Percentiles rank a stretch among this genome's conserved stretches.
Evolutionary conservation across 2,797 vertebrate genomes (phyloP).

Genomic region (Lacerta bilineata): DNA sequence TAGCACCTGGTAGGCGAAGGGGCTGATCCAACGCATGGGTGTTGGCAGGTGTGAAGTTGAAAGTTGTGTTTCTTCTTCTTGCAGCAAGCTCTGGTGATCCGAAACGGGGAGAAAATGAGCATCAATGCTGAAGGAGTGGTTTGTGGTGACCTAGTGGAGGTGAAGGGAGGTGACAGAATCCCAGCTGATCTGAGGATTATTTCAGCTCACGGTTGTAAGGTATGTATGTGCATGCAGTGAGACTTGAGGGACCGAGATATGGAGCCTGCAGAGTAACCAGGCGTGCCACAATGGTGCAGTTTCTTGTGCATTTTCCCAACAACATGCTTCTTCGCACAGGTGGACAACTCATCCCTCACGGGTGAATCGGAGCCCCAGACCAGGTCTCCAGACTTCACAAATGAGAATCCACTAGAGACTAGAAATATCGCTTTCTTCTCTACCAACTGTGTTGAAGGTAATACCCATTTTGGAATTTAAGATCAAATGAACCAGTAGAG

Average conservation of each 20-base stretch:
- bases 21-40: background rate
- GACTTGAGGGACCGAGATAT: background rate
- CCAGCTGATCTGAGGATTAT: constrained; percentile 93
- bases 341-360: constrained; percentile 97
- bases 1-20: background rate
- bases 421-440: constrained; percentile 99
- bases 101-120: constrained; percentile 92
- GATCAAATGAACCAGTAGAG: background rate
- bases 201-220: constrained; percentile 95
- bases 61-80: constrained; percentile 13
- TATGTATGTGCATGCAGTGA: constrained; percentile 45
- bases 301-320: background rate
- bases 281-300: background rate
- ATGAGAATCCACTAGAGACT: constrained; percentile 95
- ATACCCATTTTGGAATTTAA: background rate
- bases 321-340: constrained; percentile 74
- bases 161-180: constrained; percentile 96
- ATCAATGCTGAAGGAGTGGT: constrained; percentile 95
- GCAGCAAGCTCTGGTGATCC: constrained; percentile 95
- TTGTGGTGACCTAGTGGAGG: constrained; percentile 93
- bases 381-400: constrained; percentile 94
- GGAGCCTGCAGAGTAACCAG: background rate
- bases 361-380: constrained; percentile 97
- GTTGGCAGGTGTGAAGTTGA: constrained; percentile 5
- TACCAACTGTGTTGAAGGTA: constrained; percentile 98